Evolutionary conservation across 2,888 invertebrate genomes (phyloP), one percentile per base, ranked within the genome.

Genomic region (Carpatolechia fugitivella): DNA sequence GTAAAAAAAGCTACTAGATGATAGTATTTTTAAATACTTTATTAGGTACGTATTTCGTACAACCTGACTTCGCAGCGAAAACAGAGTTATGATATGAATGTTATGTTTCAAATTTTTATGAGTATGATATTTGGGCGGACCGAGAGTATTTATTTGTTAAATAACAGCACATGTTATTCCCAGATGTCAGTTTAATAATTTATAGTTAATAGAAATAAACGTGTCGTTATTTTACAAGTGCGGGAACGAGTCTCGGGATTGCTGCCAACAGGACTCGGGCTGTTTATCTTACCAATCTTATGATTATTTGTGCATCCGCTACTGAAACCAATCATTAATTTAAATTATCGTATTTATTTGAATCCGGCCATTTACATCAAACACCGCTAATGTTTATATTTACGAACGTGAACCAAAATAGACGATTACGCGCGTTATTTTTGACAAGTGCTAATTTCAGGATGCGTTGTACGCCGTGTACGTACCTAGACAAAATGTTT

Each of bases 231-330:
- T 57, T 54, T 52, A 52, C 49, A 52, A 55, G 48, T 24, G 20
- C 16, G 49, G 54, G 24, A 30, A 51, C 33, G 57, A 60, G 47
- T 54, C 55, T 58, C 56, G 60, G 69, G 65, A 64, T 46, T n/a
- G 52, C 52, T 65, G 69, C 69, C 68, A 68, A 62, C 51, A 36
- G 57, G 35, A 56, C 61, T 60, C 56, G 58, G 56, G 50, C 57
- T 60, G 58, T 64, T 60, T 59, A 60, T 62, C 14, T 56, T 48
- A 56, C 51, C 49, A 52, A 41, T 41, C 1, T 11, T 18, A 20
- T 18, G 40, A 20, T 41, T 52, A 55, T 60, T 62, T 58, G 56
- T 56, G 49, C 35, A 35, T n/a, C 6, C 24, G 24, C 24, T 20
- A 10, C 18, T 41, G 14, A 20, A 20, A 14, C 18, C 35, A 35